Evolutionary conservation across 2,888 invertebrate species (phyloP).

Genomic region (Tinea trinotella): DNA sequence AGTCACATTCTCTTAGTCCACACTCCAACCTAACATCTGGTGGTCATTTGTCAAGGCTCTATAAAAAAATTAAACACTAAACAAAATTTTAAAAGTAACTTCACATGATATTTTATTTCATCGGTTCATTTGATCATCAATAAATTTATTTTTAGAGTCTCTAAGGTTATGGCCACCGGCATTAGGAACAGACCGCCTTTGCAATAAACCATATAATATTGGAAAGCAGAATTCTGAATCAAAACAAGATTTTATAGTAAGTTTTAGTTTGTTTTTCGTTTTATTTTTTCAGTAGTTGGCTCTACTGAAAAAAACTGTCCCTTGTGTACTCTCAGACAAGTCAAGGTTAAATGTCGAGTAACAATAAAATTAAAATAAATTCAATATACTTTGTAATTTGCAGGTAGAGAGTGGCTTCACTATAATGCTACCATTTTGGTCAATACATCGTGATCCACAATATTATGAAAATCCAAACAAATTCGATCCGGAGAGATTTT

Average conservation of each 20-base stretch:
- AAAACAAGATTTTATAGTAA: conserved; percentile 28
- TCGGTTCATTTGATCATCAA: no score
- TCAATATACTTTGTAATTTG: not conserved
- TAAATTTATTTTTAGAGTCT: conserved; percentile 32
- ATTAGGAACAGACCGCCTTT: conserved; percentile 44
- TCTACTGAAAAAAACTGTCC: no score
- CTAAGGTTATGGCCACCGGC: conserved; percentile 50
- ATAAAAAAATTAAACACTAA: no score
- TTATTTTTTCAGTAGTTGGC: no score
- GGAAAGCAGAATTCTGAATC: conserved; percentile 28
- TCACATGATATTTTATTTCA: no score
- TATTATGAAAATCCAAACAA: conserved; percentile 45
- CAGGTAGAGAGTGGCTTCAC: not conserved
- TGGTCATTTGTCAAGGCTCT: no score
- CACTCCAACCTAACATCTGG: no score
- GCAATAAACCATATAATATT: conserved; percentile 55
- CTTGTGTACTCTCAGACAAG: no score
- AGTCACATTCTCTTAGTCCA: no score
- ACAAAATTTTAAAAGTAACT: no score
- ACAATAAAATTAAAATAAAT: not conserved
- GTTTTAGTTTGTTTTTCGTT: conserved; percentile 20
- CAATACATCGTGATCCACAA: conserved; percentile 49
- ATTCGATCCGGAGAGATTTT: conserved; percentile 38
- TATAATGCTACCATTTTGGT: conserved; percentile 34
- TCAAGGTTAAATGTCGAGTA: no score